These are phyloP conservation scores for Hypocryptadius cinnamomeus DNA, from an alignment of 2,113 vertebrate genomes.

Conservation along the genomic window DNA sequence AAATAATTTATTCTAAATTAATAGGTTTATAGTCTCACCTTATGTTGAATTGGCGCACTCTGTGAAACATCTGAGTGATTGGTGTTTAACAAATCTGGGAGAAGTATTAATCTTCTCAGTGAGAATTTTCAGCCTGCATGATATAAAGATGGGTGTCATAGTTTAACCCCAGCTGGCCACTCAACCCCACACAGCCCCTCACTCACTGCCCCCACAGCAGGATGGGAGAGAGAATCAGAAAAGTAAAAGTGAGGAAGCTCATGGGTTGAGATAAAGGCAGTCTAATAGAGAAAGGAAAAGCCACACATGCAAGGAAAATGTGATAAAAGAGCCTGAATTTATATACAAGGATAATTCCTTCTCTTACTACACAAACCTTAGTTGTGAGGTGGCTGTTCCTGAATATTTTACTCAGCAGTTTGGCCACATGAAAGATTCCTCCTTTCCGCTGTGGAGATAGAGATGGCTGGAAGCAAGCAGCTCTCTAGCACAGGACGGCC, in stretches of 20 bases:
- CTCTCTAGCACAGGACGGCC: not conserved
- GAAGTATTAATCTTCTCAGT: not conserved
- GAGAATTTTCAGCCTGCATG: not conserved
- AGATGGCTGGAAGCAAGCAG: not conserved
- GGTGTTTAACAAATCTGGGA: not conserved
- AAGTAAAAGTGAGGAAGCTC: not conserved
- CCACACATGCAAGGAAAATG: not conserved
- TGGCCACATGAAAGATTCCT: not conserved
- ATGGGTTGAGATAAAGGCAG: not conserved
- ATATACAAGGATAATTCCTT: not conserved
- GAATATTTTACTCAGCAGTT: not conserved
- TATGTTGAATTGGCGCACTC: not conserved
- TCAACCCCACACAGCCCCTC: not conserved
- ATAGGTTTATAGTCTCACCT: not conserved
- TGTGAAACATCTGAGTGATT: not conserved
- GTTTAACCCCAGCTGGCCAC: not conserved
- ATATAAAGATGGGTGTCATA: not conserved
- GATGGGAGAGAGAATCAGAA: not conserved
- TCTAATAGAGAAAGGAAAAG: not conserved
- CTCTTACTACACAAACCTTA: not conserved
- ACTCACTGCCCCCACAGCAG: fast-evolving
- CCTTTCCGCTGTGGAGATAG: not conserved
- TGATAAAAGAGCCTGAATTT: not conserved
- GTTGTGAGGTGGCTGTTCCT: not conserved
- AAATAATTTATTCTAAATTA: not conserved